A percentile compares a stretch with the other conserved stretches of the same genome.
These are phyloP conservation scores for Taurulus bubalis DNA, from an alignment of 2,113 vertebrate species.

Conservation along the genomic window DNA sequence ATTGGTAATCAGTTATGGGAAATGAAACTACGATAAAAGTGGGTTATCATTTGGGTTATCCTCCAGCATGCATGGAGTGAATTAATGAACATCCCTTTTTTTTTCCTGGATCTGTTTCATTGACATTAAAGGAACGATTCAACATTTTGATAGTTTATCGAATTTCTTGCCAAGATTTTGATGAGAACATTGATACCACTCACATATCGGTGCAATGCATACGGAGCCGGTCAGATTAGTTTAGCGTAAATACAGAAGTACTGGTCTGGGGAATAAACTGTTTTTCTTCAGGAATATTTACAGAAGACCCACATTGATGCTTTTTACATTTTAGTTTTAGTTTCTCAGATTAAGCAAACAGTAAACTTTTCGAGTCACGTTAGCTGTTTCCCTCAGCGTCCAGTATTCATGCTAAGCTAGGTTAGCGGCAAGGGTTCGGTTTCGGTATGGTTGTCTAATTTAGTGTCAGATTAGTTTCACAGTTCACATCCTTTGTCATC, in stretches of 20 bases:
- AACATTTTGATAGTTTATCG: neutral
- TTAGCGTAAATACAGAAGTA: neutral
- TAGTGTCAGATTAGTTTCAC: neutral
- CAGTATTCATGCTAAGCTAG: neutral
- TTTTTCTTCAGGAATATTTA: neutral
- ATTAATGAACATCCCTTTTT: neutral
- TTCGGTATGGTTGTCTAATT: neutral
- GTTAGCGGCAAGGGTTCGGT: too few relatives aligned
- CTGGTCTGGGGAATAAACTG: too few relatives aligned
- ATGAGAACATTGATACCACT: neutral
- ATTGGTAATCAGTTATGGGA: conserved; percentile 13
- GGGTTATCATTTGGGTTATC: neutral
- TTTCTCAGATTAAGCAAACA: neutral
- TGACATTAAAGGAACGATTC: neutral
- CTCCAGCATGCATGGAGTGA: neutral
- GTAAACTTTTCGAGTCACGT: neutral
- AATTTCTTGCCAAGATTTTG: neutral
- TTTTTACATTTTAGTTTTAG: neutral
- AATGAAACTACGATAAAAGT: conserved; percentile 7
- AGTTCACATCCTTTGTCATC: neutral
- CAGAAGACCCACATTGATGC: neutral
- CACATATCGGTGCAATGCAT: neutral
- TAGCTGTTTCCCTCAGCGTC: neutral
- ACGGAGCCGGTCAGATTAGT: neutral
- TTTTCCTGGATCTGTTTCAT: neutral